Evolutionary conservation across 2,797 vertebrate genomes (phyloP).

Genomic region (Gymnopithys bicolor): DNA sequence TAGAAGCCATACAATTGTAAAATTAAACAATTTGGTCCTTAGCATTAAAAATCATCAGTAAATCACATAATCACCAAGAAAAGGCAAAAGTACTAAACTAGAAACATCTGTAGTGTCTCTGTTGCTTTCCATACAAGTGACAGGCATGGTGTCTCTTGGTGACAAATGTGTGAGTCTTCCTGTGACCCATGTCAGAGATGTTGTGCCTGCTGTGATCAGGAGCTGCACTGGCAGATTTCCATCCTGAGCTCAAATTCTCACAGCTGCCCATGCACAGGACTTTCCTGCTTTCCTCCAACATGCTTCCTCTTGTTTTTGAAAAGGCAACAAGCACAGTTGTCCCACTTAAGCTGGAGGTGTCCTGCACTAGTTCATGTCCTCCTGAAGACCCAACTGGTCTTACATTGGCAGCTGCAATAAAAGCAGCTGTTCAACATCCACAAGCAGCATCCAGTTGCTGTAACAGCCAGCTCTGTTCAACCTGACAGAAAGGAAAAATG

Average conservation of each 20-base stretch:
- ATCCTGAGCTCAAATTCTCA: not conserved
- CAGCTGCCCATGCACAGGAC: not conserved
- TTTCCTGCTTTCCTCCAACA: not conserved
- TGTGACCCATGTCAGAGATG: not conserved
- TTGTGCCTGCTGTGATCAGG: not conserved
- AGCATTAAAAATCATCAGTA: not conserved
- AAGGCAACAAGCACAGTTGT: not conserved
- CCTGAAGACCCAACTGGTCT: not conserved
- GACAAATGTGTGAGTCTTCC: not conserved
- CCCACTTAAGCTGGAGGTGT: not conserved
- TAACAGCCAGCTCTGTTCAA: not conserved
- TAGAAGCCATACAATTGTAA: not conserved
- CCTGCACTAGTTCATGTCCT: not conserved
- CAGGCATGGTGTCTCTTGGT: not conserved
- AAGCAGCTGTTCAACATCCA: not conserved
- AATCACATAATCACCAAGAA: not conserved
- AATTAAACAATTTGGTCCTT: not conserved
- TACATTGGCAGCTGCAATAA: constrained; percentile 26
- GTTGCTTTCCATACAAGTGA: not conserved
- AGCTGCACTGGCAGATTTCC: not conserved
- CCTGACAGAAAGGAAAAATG: not conserved
- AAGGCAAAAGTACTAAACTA: not conserved
- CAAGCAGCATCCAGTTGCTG: not conserved
- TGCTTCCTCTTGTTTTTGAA: not conserved
- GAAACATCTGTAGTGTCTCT: not conserved